phyloP scores from a whole-genome alignment of 2,888 invertebrate species.

The Alcis repandata region DNA sequence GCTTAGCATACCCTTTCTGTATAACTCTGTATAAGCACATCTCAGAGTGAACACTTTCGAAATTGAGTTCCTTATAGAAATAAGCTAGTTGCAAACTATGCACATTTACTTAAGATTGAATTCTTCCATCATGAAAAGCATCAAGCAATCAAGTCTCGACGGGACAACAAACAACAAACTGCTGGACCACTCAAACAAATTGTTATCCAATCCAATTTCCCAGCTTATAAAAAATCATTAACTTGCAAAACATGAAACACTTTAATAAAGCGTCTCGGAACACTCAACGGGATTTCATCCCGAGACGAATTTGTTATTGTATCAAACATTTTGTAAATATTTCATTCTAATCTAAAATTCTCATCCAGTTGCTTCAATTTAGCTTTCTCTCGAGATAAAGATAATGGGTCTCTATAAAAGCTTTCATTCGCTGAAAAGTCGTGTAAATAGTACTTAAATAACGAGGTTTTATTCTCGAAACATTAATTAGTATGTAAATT shows the following conservation, averaged over 20 bases:
- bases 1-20: too few relatives aligned
- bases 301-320: constrained; percentile 53
- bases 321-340: constrained; percentile 53
- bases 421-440: constrained; percentile 34
- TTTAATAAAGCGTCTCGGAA: constrained; percentile 17
- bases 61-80: too few relatives aligned
- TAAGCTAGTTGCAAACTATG: too few relatives aligned
- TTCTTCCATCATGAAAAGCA: too few relatives aligned
- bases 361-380: constrained; percentile 47
- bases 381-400: constrained; percentile 35
- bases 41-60: too few relatives aligned
- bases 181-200: too few relatives aligned
- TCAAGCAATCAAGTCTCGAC: background rate
- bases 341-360: constrained; percentile 57
- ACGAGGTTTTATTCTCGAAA: constrained; percentile 15
- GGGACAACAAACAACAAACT: background rate
- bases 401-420: constrained; percentile 30
- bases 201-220: background rate
- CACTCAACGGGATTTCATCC: constrained; percentile 48
- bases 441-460: constrained; percentile 20
- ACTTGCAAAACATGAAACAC: background rate
- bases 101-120: too few relatives aligned
- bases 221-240: background rate
- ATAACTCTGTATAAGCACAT: too few relatives aligned
- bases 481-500: constrained; percentile 25